Base-by-base conservation (phyloP, 1,140 invertebrate genomes). In the Zaprionus davidi region DNA sequence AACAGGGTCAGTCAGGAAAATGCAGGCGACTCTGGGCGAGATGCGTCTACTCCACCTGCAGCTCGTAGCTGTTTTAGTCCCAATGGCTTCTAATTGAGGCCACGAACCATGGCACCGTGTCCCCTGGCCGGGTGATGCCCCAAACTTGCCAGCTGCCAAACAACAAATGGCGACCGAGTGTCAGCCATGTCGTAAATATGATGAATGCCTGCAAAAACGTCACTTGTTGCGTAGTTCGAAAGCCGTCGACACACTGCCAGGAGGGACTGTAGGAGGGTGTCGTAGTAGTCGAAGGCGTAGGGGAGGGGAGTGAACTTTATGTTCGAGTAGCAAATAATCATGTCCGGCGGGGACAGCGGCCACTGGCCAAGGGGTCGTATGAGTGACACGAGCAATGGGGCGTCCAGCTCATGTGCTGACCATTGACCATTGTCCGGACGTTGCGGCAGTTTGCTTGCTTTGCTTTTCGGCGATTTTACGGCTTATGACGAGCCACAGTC, bases 251-350 rank as follows among this genome's bases (percentile, higher is more conserved):
- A 44, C 62, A 31, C 24, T 22, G 26, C 5, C 36, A 17, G 26
- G 26, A 28, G 44, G 68, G 65, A 65, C 11, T n/a, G 44, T 17
- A 11, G 57, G 13, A 9, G 7, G 28, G 28, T 31, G 28, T n/a
- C n/a, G n/a, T n/a, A n/a, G n/a, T 31, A 31, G 28, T 31, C 28
- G 28, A 7, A 31, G 28, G 28, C 6, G 28, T 31, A 31, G 7
- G 57, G 5, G 20, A n/a, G 41, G 17, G 20, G 13, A 20, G 6
- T 63, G 67, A 81, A 84, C 78, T 90, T 90, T 82, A 90, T 90
- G 85, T 90, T 90, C 86, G 88, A 90, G 85, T 82, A 90, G 85
- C 85, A 90, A 90, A 90, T 90, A 90, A 90, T 90, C 85, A 90
- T 90, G 81, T 90, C 85, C 85, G 76, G 77, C n/a, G 38, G 20